Evolutionary conservation across 2,113 vertebrate species (phyloP).

Genomic region (Tauraco erythrolophus): DNA sequence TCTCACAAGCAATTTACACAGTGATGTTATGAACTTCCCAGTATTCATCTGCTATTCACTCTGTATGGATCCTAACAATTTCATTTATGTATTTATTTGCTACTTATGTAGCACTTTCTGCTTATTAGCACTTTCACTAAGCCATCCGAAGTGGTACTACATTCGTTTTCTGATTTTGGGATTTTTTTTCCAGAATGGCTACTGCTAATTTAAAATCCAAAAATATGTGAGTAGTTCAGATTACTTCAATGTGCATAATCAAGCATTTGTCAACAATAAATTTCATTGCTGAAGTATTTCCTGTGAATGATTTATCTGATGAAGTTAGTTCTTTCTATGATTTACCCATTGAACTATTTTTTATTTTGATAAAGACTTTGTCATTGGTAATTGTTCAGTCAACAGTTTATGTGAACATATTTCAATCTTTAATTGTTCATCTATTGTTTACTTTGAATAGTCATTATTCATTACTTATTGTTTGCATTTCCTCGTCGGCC

Average conservation of each 20-base stretch:
- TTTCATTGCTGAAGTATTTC: background rate
- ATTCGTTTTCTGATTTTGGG: background rate
- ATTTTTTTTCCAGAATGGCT: background rate
- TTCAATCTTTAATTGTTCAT: background rate
- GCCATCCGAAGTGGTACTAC: background rate
- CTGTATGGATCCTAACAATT: background rate
- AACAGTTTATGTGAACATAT: background rate
- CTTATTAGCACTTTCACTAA: background rate
- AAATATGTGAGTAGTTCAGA: background rate
- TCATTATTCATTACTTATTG: background rate
- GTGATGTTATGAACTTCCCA: background rate
- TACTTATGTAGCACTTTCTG: background rate
- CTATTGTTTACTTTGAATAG: background rate
- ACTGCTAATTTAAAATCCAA: background rate
- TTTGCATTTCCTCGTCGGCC: background rate
- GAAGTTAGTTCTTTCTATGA: background rate
- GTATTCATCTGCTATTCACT: background rate
- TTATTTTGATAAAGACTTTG: constrained; percentile 4
- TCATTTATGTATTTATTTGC: background rate
- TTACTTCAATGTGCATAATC: background rate
- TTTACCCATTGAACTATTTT: background rate
- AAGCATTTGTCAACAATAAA: background rate
- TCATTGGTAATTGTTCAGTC: constrained; percentile 11
- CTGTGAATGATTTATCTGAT: background rate
- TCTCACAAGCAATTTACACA: background rate